phyloP scores from a whole-genome alignment of 2,113 vertebrate genomes.

The Odontophorus gujanensis region DNA sequence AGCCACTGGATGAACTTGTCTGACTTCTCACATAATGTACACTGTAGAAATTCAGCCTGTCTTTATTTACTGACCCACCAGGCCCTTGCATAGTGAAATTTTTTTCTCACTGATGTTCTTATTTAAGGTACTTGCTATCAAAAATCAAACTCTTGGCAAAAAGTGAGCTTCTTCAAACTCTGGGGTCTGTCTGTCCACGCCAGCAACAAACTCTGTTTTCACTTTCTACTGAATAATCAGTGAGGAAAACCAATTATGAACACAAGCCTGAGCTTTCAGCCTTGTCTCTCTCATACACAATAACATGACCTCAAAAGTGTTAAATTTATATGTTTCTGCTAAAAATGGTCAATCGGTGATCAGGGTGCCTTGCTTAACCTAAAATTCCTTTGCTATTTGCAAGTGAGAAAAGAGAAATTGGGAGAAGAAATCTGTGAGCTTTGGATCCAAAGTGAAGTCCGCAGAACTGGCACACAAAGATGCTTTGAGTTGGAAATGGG shows the following conservation, averaged over 20 bases:
- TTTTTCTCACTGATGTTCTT: not conserved
- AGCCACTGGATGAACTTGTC: not conserved
- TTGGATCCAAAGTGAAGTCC: not conserved
- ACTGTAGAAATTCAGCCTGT: not conserved
- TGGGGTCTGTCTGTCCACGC: not conserved
- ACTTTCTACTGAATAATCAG: not conserved
- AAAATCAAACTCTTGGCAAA: not conserved
- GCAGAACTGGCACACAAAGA: not conserved
- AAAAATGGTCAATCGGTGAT: not conserved
- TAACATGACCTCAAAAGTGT: not conserved
- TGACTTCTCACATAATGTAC: not conserved
- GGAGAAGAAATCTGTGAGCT: not conserved
- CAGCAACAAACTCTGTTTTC: not conserved
- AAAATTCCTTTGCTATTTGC: not conserved
- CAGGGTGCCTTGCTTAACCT: not conserved
- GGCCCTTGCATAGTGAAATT: not conserved
- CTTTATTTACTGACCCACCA: not conserved
- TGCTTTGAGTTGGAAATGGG: not conserved
- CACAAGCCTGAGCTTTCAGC: fast-evolving
- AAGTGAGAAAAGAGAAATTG: not conserved
- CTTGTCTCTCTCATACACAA: not conserved
- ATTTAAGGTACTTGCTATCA: not conserved
- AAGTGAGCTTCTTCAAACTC: not conserved
- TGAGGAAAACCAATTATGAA: not conserved
- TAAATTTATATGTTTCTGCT: fast-evolving